These are phyloP conservation scores for Dipodomys merriami DNA, from an alignment of 2,113 vertebrate genomes.

Conservation along the genomic window DNA sequence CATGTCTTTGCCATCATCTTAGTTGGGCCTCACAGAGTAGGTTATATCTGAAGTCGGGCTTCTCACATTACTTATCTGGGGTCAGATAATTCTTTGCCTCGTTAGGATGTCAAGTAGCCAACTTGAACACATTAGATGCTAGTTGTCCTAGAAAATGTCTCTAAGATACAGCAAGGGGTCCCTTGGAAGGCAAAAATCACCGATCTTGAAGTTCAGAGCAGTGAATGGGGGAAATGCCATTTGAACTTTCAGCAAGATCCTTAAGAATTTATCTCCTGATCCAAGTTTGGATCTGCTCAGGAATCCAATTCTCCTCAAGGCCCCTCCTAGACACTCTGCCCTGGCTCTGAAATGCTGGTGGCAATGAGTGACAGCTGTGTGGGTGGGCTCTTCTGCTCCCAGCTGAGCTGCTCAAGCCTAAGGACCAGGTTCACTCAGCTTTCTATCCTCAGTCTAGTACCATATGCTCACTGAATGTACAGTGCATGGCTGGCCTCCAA, in stretches of 20 bases:
- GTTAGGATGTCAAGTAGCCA: not conserved
- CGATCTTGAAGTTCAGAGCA: not conserved
- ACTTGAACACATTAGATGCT: not conserved
- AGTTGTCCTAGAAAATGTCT: not conserved
- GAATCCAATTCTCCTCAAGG: not conserved
- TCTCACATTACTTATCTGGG: not conserved
- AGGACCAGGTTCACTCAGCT: not conserved
- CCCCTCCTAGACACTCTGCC: not conserved
- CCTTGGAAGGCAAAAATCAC: not conserved
- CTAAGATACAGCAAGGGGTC: not conserved
- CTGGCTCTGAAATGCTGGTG: not conserved
- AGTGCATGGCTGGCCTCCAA: not conserved
- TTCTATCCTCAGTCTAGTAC: fast-evolving
- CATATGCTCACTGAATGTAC: not conserved
- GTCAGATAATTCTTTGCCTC: not conserved
- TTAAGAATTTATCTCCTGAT: not conserved
- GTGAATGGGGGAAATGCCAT: not conserved
- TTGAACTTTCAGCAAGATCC: not conserved
- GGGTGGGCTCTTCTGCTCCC: fast-evolving
- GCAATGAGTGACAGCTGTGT: fast-evolving
- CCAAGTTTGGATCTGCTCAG: not conserved
- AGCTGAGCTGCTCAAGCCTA: not conserved
- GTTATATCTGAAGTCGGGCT: not conserved
- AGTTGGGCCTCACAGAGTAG: not conserved
- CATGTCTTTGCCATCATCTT: not conserved